Evolutionary conservation across 2,113 vertebrate species (phyloP), one percentile per base, ranked within the genome.

Genomic region (Gymnocephalus cernua): DNA sequence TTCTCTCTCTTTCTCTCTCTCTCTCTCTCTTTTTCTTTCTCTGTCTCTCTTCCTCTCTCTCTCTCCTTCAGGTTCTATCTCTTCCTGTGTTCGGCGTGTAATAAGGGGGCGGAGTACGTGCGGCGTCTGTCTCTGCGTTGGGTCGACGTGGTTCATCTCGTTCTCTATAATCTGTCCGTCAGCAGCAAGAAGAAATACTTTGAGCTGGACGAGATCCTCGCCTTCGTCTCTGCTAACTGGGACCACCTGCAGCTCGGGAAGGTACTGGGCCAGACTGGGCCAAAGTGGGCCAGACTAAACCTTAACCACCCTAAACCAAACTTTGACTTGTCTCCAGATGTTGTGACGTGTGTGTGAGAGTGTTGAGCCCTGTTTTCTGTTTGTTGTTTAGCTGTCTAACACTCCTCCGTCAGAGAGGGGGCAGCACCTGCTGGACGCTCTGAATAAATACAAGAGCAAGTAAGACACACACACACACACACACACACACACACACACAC

Each of bases 181-280:
- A 97, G 97, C 91, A 98, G 97, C 93, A 99, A 99, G 94, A 99
- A 99, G 95, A 99, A 99, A 50, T 99, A 99, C 91, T 99, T 99
- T 4, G 96, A 99, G 86, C 96, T 99, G 1, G 98, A 99, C 56
- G 97, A 99, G 93, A 99, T 99, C 78, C 91, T 99, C 59, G 92
- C 94, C 80, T 99, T 99, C 0, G 96, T 98, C 82, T 96, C 96
- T 56, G 93, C 95, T 27, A 96, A 97, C 94, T 99, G 98, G 98
- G 96, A 98, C 1, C 96, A 95, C 1, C 88, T 99, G 70, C 98
- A 99, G 90, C 97, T 99, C 0, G 97, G 97, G 63, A 99, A 99
- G 97, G 98, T 99, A 83, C 51, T 12, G 23, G 35, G 23, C 80
- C 27, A 25, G 9, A 18, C 45, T 13, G 7, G 3, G 16, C 32